These are phyloP conservation scores for Streptopelia turtur DNA, from an alignment of 2,797 vertebrate species.

Conservation along the genomic window DNA sequence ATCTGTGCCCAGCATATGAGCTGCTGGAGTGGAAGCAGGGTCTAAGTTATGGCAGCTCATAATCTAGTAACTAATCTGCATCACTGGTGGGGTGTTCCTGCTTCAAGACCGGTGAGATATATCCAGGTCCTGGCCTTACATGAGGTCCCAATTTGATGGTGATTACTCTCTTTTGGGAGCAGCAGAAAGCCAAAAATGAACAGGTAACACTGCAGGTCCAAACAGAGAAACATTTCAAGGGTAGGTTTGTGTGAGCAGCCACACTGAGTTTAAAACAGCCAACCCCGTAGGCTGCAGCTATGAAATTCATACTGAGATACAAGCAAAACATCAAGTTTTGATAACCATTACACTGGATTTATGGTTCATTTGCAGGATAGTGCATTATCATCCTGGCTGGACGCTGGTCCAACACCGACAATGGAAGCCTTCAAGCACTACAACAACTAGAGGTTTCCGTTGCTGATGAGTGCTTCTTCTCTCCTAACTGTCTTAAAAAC, in stretches of 20 bases:
- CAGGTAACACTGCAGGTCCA: neutral
- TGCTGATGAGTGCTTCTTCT: neutral
- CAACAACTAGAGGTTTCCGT: neutral
- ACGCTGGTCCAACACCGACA: neutral
- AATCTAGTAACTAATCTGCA: neutral
- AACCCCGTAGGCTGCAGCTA: neutral
- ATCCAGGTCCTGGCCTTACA: neutral
- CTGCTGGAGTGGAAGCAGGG: neutral
- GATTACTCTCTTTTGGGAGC: neutral
- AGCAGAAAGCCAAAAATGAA: neutral
- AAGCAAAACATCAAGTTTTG: neutral
- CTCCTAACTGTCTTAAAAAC: neutral
- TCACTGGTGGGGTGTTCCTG: neutral
- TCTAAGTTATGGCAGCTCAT: neutral
- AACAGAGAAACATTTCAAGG: neutral
- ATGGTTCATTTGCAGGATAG: neutral
- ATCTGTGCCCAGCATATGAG: accelerated
- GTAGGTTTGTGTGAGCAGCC: neutral
- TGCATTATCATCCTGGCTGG: neutral
- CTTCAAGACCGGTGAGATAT: neutral
- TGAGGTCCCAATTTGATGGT: neutral
- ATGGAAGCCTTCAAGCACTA: neutral
- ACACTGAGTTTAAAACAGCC: neutral
- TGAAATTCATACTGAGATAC: neutral
- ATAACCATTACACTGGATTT: neutral